phyloP scores from a whole-genome alignment of 2,888 invertebrate genomes.

The Molorchus minor region DNA sequence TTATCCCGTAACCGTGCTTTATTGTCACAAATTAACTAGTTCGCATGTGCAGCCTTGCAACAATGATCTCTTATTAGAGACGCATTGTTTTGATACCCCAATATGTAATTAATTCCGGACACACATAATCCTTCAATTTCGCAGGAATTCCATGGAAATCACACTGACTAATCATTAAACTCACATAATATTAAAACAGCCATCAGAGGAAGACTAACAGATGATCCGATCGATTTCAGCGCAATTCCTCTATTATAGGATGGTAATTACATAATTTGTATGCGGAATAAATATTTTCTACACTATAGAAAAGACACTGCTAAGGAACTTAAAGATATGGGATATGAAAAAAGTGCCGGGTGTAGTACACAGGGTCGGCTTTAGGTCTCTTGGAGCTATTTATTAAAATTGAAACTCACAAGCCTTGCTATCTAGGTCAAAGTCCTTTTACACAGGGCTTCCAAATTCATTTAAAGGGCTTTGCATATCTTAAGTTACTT shows the following conservation, averaged over 20 bases:
- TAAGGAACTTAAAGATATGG: no score
- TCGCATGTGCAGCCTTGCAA: constrained; percentile 17
- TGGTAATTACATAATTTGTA: no score
- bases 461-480: no score
- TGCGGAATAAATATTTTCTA: no score
- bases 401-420: no score
- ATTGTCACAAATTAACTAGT: constrained; percentile 19
- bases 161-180: constrained; percentile 19
- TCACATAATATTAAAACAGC: constrained; percentile 30
- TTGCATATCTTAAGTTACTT: no score
- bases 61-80: constrained; percentile 29
- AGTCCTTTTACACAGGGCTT: no score
- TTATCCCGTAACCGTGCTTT: constrained; percentile 1
- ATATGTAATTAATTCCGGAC: constrained; percentile 31
- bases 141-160: constrained; percentile 29
- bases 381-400: no score
- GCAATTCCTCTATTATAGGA: constrained; percentile 20
- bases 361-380: no score
- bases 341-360: no score
- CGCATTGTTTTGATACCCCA: constrained; percentile 26
- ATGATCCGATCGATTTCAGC: constrained; percentile 21
- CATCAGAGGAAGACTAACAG: constrained; percentile 24
- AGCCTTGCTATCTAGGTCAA: no score
- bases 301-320: no score
- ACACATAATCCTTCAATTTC: constrained; percentile 39